Evolutionary conservation across 2,888 invertebrate genomes (phyloP).

Genomic region (Panopea generosa): DNA sequence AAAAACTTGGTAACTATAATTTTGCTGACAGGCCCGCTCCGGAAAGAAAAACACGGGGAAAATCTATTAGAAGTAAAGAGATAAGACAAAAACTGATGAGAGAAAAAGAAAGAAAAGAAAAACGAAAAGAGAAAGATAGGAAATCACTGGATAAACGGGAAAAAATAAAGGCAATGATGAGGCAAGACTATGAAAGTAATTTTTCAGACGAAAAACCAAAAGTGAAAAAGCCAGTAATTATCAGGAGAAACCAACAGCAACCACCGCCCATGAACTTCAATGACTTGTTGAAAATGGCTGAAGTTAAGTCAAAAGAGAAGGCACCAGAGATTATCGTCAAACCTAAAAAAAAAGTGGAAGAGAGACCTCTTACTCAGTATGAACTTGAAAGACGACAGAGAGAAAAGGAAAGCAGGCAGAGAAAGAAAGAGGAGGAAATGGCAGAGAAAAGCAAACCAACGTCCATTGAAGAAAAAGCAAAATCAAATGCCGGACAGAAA

Average conservation of each 20-base stretch:
- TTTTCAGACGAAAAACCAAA: slow-evolving; percentile 35
- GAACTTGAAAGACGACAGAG: slow-evolving; percentile 71
- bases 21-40: slow-evolving; percentile 54
- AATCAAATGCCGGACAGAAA: slow-evolving; percentile 7
- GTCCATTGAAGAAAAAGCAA: neutral
- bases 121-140: slow-evolving; percentile 16
- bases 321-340: slow-evolving; percentile 40
- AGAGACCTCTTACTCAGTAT: slow-evolving; percentile 74
- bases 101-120: slow-evolving; percentile 23
- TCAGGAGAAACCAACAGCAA: slow-evolving; percentile 36
- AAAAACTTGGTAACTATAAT: slow-evolving; percentile 53
- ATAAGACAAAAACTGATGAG: neutral
- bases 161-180: slow-evolving; percentile 45
- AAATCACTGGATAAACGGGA: slow-evolving; percentile 32
- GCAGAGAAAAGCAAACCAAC: slow-evolving; percentile 1
- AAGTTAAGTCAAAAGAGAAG: slow-evolving; percentile 67
- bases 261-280: slow-evolving; percentile 71
- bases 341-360: slow-evolving; percentile 54
- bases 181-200: slow-evolving; percentile 46
- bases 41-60: slow-evolving; percentile 38
- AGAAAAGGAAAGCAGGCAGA: slow-evolving; percentile 50
- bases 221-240: slow-evolving; percentile 43
- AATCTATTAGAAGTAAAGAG: slow-evolving; percentile 8
- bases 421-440: slow-evolving; percentile 33
- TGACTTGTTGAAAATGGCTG: slow-evolving; percentile 74